Conservation (phyloP, 2,888 invertebrate species). For the Mermis nigrescens region DNA sequence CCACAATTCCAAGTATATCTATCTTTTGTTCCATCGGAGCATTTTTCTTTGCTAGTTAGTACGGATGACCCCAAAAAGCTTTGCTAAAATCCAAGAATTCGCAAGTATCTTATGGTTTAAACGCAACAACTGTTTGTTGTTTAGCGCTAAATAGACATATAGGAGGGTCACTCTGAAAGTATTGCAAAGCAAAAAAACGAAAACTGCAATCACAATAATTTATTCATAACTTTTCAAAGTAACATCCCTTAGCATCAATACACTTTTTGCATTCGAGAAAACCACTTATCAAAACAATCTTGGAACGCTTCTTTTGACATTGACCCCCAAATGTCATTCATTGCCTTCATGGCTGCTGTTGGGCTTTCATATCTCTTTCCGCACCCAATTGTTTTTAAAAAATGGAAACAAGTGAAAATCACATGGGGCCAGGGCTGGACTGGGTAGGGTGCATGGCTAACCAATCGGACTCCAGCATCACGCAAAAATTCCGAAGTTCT, state of each 20-base stretch:
- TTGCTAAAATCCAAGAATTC: too few species aligned
- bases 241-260: neutral
- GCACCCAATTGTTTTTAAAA: neutral
- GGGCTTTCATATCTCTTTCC: neutral
- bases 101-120: too few species aligned
- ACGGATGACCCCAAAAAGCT: too few species aligned
- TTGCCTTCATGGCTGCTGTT: neutral
- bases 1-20: too few species aligned
- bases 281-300: neutral
- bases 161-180: neutral
- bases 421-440: conserved; percentile 1
- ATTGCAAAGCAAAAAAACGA: neutral
- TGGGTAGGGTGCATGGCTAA: conserved; percentile 2
- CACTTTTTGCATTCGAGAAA: neutral
- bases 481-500: neutral
- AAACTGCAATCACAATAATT: neutral
- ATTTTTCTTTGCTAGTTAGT: too few species aligned
- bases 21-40: too few species aligned
- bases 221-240: neutral
- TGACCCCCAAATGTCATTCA: neutral
- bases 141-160: too few species aligned
- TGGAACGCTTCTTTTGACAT: neutral
- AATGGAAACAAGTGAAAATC: neutral
- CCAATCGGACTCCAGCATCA: neutral
- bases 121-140: too few species aligned